These are phyloP conservation scores for Gymnogyps californianus DNA, from an alignment of 2,113 vertebrate genomes.

Conservation along the genomic window DNA sequence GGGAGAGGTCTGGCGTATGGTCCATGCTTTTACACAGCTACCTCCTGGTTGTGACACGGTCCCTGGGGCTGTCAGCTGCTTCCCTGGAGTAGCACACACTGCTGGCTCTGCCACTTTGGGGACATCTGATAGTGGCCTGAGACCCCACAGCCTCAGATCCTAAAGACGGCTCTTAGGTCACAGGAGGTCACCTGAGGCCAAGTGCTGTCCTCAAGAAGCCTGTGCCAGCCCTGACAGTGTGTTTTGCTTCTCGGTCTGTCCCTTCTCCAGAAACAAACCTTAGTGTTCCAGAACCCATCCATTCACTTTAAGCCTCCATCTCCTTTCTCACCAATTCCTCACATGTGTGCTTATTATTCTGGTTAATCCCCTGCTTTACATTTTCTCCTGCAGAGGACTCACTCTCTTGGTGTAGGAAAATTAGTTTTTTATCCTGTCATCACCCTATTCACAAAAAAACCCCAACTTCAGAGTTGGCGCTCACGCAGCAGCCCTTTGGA, in stretches of 20 bases:
- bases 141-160: not conserved
- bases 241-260: not conserved
- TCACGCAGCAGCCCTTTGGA: accelerated
- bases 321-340: not conserved
- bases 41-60: not conserved
- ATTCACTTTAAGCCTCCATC: not conserved
- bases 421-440: not conserved
- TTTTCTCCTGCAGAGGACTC: not conserved
- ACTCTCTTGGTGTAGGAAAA: not conserved
- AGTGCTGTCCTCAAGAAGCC: not conserved
- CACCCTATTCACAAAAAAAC: not conserved
- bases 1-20: not conserved
- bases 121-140: not conserved
- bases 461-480: not conserved
- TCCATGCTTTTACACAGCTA: not conserved
- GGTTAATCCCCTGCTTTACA: not conserved
- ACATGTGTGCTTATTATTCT: not conserved
- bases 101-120: not conserved
- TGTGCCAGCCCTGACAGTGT: not conserved
- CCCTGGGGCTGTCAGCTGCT: not conserved
- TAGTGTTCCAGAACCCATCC: not conserved
- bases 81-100: not conserved
- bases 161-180: not conserved
- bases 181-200: not conserved
- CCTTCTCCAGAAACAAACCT: not conserved